Evolutionary conservation across 2,888 invertebrate species (phyloP), one percentile per base, ranked within the genome.

Genomic region (Spodoptera picta): DNA sequence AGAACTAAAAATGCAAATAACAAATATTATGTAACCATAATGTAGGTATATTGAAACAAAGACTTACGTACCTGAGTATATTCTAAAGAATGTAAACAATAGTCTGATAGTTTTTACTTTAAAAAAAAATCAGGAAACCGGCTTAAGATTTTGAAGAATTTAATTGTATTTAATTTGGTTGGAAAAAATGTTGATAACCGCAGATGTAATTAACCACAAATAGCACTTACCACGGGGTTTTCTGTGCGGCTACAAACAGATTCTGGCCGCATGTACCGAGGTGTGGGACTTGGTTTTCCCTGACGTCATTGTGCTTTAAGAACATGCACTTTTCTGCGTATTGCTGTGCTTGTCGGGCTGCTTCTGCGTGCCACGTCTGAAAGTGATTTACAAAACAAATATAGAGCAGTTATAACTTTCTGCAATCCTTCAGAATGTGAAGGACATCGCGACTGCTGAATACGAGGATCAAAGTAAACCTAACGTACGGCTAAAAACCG

Each of bases 251-350:
- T 31, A 97, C 96, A 86, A 97, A 98, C 65, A 98, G 96, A 88
- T 98, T 98, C 88, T 98, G 97, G 2, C 97, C 98, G 83, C 97
- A 97, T 36, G 95, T 91, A 41, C 97, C 97, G 73, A 96, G 96
- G 65, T 95, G 92, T 14, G 96, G 95, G 41, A 96, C 95, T 65
- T 95, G 95, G 65, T 97, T 95, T 62, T 97, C 97, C 24, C 95
- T 94, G 1, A 95, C 92, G 77, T 96, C 95, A 83, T 97, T 97
- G 85, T 98, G 97, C 44, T 95, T 93, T 41, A 98, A 90, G 79
- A 96, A 96, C 76, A 95, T 89, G 82, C 98, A 98, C 73, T 95
- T 91, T 63, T 97, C 96, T 0, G 98, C 96, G 95, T 97, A 97
- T 60, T 90, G 92, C 86, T 97, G 97, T 0, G 98, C 97, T 24